Percentiles rank a stretch among this genome's conserved stretches.
phyloP scores from a whole-genome alignment of 2,888 invertebrate genomes.

The Drosophila tanythrix region DNA sequence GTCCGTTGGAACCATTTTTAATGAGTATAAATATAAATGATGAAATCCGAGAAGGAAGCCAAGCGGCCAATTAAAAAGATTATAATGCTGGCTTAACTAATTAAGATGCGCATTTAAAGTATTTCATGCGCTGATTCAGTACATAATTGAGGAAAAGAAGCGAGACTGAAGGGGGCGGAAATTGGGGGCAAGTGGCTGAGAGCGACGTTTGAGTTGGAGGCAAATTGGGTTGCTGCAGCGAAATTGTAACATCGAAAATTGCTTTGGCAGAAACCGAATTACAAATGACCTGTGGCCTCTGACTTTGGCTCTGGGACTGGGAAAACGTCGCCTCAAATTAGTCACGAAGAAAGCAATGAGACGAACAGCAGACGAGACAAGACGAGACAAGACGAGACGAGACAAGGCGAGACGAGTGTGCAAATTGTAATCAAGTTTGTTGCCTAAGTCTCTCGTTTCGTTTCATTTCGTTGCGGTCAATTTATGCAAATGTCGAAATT shows the following conservation, averaged over 20 bases:
- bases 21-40: constrained; percentile 4
- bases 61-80: constrained; percentile 57
- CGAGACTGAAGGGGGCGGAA: constrained; percentile 1
- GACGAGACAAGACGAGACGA: neutral
- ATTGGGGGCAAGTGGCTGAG: constrained; percentile 11
- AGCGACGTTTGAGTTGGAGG: constrained; percentile 13
- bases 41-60: constrained; percentile 10
- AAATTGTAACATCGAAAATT: constrained; percentile 74
- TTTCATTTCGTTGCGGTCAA: constrained; percentile 56
- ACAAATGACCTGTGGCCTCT: constrained; percentile 60
- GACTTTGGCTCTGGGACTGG: constrained; percentile 49
- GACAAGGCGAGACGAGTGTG: constrained; percentile 15
- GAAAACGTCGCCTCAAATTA: constrained; percentile 69
- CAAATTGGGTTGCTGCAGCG: constrained; percentile 65
- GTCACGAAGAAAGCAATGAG: constrained; percentile 70
- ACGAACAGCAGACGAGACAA: neutral
- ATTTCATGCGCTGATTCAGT: constrained; percentile 50
- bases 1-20: neutral
- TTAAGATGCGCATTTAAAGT: constrained; percentile 51
- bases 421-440: constrained; percentile 64
- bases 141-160: neutral
- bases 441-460: constrained; percentile 67
- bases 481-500: constrained; percentile 70
- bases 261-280: constrained; percentile 51
- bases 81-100: constrained; percentile 50